Evolutionary conservation across 2,113 vertebrate genomes (phyloP), one percentile per base, ranked within the genome.

Genomic region (Clarias batrachus): DNA sequence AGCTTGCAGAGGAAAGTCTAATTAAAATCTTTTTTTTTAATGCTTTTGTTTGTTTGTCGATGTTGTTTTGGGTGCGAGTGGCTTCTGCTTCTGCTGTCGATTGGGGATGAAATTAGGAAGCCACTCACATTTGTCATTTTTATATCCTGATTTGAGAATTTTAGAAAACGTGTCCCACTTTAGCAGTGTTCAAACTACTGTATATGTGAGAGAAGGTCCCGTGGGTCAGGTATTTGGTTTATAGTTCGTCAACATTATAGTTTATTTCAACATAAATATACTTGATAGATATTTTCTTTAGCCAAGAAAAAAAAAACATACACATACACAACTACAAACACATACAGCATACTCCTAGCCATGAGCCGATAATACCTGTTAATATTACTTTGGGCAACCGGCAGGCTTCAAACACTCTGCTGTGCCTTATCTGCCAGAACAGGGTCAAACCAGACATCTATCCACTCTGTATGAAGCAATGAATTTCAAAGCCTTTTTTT

Each of bases 351-450:
- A 97, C 96, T 97, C 96, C 95, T 96, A 96, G 93, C 95, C 94
- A 54, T 90, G 78, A 60, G 78, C 92, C 93, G 94, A 93, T 91
- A 93, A 93, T 95, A 93, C 93, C 93, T 95, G 94, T 90, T 95
- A 97, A 95, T 96, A 98, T 98, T 97, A 97, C 96, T 97, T 96
- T 94, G 96, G 97, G 97, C 97, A 99, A 97, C 97, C 96, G 97
- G 97, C 98, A 97, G 95, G 86, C 97, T 94, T 96, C 95, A 93
- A 30, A 94, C 94, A 89, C 93, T 93, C 93, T 91, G 90, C 91
- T 81, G 25, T 23, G 88, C 90, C 41, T 82, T 82, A 60, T 41
- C 11, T 77, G 4, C 91, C 85, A 33, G 3, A 79, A 21, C 88
- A 85, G 7, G 3, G 14, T 81, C 21, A 86, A 82, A 83, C 41